These are phyloP conservation scores for Reinhardtius hippoglossoides DNA, from an alignment of 2,113 vertebrate species.

Conservation along the genomic window DNA sequence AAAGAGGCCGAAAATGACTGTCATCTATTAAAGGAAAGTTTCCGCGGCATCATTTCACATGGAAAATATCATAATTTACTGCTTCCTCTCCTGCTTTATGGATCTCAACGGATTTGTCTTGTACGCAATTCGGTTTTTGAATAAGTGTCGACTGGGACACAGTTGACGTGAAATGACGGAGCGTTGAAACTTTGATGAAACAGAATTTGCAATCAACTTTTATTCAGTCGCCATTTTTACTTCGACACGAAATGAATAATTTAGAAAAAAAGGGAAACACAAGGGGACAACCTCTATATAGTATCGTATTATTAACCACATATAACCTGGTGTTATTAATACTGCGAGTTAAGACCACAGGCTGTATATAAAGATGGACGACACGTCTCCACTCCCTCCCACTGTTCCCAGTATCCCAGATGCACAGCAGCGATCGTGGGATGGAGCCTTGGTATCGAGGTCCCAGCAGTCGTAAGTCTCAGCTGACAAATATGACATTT, in stretches of 20 bases:
- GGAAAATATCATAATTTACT: slow-evolving; percentile 8
- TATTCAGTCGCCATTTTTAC: not conserved
- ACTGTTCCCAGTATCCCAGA: too few relatives aligned
- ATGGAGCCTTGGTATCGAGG: too few relatives aligned
- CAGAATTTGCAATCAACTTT: not conserved
- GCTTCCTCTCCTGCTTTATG: slow-evolving; percentile 17
- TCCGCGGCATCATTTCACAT: not conserved
- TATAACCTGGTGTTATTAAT: too few relatives aligned
- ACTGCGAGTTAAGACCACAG: too few relatives aligned
- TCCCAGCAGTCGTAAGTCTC: too few relatives aligned
- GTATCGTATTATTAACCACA: too few relatives aligned
- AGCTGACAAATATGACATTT: too few relatives aligned
- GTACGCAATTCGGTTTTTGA: not conserved
- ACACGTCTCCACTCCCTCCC: too few relatives aligned
- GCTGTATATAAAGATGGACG: too few relatives aligned
- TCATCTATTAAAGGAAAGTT: slow-evolving; percentile 6
- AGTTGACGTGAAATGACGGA: not conserved
- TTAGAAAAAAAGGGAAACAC: not conserved
- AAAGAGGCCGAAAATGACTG: slow-evolving; percentile 3
- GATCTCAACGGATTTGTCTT: not conserved
- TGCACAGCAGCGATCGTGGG: too few relatives aligned
- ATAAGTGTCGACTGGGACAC: not conserved
- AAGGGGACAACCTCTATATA: too few relatives aligned
- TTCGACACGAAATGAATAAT: not conserved
- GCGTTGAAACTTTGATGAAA: not conserved